phyloP scores from a whole-genome alignment of 2,888 invertebrate species.

The Miltochrista miniata region DNA sequence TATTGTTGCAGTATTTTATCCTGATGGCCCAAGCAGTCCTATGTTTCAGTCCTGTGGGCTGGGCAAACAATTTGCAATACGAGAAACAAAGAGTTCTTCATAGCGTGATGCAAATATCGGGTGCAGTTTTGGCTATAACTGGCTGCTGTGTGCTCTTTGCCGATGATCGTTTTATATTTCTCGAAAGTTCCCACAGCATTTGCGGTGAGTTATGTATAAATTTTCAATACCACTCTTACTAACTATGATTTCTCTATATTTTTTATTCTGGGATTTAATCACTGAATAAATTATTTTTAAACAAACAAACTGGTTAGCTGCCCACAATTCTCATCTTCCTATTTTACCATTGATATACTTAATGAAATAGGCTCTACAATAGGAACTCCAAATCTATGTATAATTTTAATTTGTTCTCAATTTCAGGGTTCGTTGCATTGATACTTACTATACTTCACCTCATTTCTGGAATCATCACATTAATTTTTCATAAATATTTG shows the following conservation, averaged over 20 bases:
- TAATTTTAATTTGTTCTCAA: not conserved
- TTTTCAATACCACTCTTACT: not conserved
- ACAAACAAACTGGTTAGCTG: too few relatives aligned
- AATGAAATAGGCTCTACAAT: too few relatives aligned
- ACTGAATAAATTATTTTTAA: too few relatives aligned
- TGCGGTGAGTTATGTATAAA: constrained; percentile 1
- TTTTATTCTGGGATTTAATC: too few relatives aligned
- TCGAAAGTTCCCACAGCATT: not conserved
- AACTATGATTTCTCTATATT: too few relatives aligned
- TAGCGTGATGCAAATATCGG: constrained; percentile 53
- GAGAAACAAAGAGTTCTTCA: constrained; percentile 50
- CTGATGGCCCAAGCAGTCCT: constrained; percentile 59
- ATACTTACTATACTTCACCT: constrained; percentile 52
- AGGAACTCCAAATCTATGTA: too few relatives aligned
- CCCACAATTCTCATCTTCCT: too few relatives aligned
- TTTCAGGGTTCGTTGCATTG: constrained; percentile 61
- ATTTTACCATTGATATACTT: too few relatives aligned
- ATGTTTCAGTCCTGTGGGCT: constrained; percentile 51
- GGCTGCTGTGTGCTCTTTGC: constrained; percentile 49
- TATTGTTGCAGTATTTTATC: constrained; percentile 56
- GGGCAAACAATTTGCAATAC: constrained; percentile 44
- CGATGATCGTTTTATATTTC: constrained; percentile 5
- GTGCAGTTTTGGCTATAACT: constrained; percentile 50
- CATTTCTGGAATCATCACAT: constrained; percentile 49
- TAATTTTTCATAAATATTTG: constrained; percentile 30